Evolutionary conservation across 2,113 vertebrate genomes (phyloP).

Genomic region (Cryptomyrus ogoouensis): DNA sequence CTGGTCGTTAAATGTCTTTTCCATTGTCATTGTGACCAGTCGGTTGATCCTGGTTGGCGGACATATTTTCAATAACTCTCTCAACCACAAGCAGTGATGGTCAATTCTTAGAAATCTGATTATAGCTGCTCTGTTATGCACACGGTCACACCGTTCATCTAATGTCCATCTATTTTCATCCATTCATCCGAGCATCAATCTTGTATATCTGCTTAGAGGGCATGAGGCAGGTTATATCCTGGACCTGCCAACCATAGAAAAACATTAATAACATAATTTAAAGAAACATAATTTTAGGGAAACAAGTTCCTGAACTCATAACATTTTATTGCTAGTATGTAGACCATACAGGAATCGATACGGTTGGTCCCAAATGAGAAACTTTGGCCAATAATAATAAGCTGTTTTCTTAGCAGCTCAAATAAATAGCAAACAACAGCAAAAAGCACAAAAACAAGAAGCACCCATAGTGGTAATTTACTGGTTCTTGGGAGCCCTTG

Average conservation of each 20-base stretch:
- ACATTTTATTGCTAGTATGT: too few species aligned
- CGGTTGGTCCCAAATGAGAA: neutral
- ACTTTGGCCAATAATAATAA: neutral
- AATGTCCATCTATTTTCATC: neutral
- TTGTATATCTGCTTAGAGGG: neutral
- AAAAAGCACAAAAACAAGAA: neutral
- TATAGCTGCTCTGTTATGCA: neutral
- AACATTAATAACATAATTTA: neutral
- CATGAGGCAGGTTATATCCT: neutral
- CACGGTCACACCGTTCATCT: neutral
- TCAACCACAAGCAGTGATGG: neutral
- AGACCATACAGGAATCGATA: neutral
- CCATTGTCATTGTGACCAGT: neutral
- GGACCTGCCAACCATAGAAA: neutral
- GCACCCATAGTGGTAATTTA: neutral
- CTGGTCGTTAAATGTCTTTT: neutral
- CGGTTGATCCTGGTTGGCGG: neutral
- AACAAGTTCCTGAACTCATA: neutral
- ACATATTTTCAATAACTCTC: neutral
- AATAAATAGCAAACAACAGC: neutral
- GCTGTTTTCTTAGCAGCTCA: neutral
- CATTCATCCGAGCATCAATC: neutral
- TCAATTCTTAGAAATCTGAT: constrained; percentile 1
- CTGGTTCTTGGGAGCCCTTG: neutral
- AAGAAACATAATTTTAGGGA: neutral